These are phyloP conservation scores for Myanophis thanlyinensis DNA, from an alignment of 2,113 vertebrate genomes.

Conservation along the genomic window DNA sequence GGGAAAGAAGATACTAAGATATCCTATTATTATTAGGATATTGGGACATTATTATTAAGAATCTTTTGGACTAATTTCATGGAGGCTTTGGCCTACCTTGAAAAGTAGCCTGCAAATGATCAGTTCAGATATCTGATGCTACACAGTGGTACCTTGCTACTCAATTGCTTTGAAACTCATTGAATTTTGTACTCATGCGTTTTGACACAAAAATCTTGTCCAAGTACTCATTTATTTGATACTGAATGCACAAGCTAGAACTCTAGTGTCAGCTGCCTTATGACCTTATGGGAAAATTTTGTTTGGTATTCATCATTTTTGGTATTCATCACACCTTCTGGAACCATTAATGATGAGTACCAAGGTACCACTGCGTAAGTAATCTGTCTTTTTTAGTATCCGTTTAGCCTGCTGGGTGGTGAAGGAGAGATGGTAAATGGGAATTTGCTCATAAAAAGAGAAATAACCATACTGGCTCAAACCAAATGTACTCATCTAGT, in stretches of 20 bases:
- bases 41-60: background rate
- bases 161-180: background rate
- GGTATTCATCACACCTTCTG: background rate
- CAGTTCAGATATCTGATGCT: background rate
- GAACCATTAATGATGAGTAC: background rate
- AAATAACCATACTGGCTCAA: background rate
- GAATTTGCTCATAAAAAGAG: background rate
- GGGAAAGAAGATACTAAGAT: background rate
- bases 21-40: background rate
- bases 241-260: background rate
- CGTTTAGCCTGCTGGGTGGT: background rate
- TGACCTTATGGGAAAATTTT: background rate
- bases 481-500: background rate
- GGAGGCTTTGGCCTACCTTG: background rate
- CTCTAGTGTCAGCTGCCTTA: background rate
- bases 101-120: background rate
- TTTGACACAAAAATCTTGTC: background rate
- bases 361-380: background rate
- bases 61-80: background rate
- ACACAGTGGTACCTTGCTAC: background rate
- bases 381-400: background rate
- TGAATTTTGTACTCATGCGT: background rate
- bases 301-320: background rate
- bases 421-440: background rate
- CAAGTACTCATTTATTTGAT: background rate